Percentiles rank a stretch among this genome's conserved stretches.
phyloP scores from a whole-genome alignment of 2,113 vertebrate genomes.

The Sarotherodon lohbergeri region DNA sequence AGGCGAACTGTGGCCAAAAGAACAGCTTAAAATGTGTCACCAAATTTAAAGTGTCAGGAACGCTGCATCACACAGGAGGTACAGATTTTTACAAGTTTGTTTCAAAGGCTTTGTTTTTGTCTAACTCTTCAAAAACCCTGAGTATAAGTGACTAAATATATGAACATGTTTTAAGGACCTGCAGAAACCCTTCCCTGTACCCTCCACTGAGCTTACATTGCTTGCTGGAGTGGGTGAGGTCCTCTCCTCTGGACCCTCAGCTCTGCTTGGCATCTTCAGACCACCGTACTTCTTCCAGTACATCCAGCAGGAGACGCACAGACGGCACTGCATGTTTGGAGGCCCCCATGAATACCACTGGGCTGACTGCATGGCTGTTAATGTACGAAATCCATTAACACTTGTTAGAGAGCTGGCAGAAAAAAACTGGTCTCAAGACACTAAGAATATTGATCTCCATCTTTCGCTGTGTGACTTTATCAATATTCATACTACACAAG shows the following conservation, averaged over 20 bases:
- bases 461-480: neutral
- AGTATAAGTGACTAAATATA: neutral
- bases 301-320: constrained; percentile 95
- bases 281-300: constrained; percentile 99
- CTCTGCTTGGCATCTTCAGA: constrained; percentile 95
- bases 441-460: neutral
- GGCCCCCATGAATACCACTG: constrained; percentile 99
- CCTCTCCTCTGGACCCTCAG: constrained; percentile 83
- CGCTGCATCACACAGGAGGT: neutral
- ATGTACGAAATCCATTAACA: constrained; percentile 1
- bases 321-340: constrained; percentile 94
- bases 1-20: neutral
- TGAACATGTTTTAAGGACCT: neutral
- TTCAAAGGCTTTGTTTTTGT: neutral
- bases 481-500: neutral
- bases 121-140: neutral
- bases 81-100: neutral
- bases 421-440: neutral
- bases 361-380: constrained; percentile 87
- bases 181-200: neutral
- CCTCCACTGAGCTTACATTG: constrained; percentile 71
- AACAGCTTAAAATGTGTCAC: neutral
- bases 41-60: neutral
- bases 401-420: neutral
- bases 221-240: constrained; percentile 80